Base-by-base conservation (phyloP, 1,140 invertebrate genomes). In the Probaryconus sp. region DNA sequence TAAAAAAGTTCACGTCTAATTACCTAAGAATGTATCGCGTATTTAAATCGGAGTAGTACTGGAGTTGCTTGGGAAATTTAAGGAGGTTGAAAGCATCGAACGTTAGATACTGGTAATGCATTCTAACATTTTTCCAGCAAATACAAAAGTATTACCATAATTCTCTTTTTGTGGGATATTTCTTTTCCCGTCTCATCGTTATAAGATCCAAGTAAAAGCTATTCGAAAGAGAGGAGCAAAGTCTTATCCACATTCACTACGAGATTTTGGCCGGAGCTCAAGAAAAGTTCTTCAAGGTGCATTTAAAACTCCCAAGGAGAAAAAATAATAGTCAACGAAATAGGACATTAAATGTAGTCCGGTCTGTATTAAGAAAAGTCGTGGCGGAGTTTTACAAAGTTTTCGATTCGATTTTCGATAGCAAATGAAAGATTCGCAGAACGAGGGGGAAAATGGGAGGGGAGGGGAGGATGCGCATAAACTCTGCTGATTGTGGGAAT, bases 181-280 rank as follows among this genome's bases (percentile, higher is more conserved):
- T 30, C 11, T 28, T 45, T 17, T 21, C 43, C 7, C 35, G 2
- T 28, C 14, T 18, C 26, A 6, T 13, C 48, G 40, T 55, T 55
- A 70, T 33, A 47, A 55, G 48, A 70, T 43, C 45, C 56, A 28
- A 55, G 33, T 37, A 45, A 55, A 69, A 72, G 64, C 43, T 16
- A 43, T 40, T 47, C 26, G 45, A 56, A 40, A 51, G 68, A 53
- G 60, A 47, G n/a, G n/a, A 71, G 60, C 67, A 56, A 71, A 81
- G 68, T 73, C 68, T 77, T 75, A 79, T 79, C 67, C 74, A 76
- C 76, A 80, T 81, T 67, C 60, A 61, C 35, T 21, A 43, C 16
- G 40, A 79, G 73, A 83, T 82, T 78, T 77, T 78, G 56, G 65
- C 67, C 40, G 6, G 50, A 13, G 43, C 40, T 71, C 68, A 56